These are phyloP conservation scores for Pseudois nayaur DNA, from an alignment of 2,113 vertebrate genomes.

Conservation along the genomic window DNA sequence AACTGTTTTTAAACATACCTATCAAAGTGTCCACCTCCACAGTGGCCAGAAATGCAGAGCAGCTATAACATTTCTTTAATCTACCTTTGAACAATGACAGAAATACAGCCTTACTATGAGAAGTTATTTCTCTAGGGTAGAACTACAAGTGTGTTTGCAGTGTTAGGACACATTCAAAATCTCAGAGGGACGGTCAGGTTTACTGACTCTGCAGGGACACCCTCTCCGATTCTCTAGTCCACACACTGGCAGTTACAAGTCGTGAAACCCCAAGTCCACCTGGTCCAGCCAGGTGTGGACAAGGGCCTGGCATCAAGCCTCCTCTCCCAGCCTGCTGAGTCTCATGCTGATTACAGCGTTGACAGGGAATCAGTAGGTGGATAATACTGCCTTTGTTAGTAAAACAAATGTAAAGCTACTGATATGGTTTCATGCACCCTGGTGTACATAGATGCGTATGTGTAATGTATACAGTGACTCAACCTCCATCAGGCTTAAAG, in stretches of 20 bases:
- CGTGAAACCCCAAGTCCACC: background rate
- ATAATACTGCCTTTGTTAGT: background rate
- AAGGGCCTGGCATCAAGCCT: background rate
- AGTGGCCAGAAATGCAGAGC: background rate
- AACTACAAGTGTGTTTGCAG: background rate
- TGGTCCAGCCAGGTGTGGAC: background rate
- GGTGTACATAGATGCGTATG: background rate
- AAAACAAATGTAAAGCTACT: background rate
- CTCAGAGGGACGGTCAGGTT: background rate
- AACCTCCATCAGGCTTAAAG: background rate
- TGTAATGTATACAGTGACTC: too few species aligned
- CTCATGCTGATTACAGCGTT: too few species aligned
- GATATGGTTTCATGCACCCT: too few species aligned
- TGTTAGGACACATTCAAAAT: background rate
- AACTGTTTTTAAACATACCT: background rate
- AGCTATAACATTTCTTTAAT: background rate
- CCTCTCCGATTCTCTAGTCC: background rate
- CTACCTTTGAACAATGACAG: background rate
- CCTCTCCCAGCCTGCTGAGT: background rate
- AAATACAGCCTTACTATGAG: background rate
- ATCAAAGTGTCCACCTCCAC: background rate
- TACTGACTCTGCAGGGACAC: too few species aligned
- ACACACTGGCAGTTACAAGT: background rate
- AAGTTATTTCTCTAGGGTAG: background rate
- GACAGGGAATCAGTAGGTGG: background rate